Evolutionary conservation across 2,797 vertebrate species (phyloP).

Genomic region (Aselliscus stoliczkanus): DNA sequence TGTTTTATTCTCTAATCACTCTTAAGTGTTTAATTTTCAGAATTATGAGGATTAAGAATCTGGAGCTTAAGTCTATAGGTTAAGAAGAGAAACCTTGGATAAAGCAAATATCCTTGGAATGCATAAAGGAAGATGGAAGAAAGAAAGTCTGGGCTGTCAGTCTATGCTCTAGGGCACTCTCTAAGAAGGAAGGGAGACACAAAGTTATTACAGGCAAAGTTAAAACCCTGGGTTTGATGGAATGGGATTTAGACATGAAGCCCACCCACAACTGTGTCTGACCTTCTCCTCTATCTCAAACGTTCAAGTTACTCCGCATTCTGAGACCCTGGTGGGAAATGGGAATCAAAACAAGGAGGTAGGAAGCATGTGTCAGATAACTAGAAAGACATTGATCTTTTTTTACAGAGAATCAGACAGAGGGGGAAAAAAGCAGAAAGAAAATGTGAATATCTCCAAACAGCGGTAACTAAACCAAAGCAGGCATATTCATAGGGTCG

Average conservation of each 20-base stretch:
- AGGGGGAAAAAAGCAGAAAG: not conserved
- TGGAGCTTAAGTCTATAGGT: not conserved
- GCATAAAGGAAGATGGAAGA: not conserved
- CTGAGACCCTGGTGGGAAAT: not conserved
- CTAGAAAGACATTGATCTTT: not conserved
- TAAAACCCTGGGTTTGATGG: not conserved
- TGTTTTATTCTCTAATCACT: not conserved
- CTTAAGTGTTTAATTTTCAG: not conserved
- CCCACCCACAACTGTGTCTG: not conserved
- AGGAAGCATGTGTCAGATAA: not conserved
- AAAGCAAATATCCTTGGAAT: not conserved
- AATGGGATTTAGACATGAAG: not conserved
- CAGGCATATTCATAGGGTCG: not conserved
- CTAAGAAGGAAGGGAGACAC: not conserved
- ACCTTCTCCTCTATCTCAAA: too few species aligned
- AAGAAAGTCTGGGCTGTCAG: not conserved
- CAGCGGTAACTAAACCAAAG: not conserved
- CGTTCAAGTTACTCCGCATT: not conserved
- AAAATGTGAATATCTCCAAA: not conserved
- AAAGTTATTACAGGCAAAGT: not conserved
- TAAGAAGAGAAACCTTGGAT: not conserved
- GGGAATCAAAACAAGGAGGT: not conserved
- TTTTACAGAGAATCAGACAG: not conserved
- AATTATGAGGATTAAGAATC: not conserved
- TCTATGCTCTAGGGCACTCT: not conserved